Base-by-base conservation (phyloP, 2,797 vertebrate species). In the Synanceia verrucosa region DNA sequence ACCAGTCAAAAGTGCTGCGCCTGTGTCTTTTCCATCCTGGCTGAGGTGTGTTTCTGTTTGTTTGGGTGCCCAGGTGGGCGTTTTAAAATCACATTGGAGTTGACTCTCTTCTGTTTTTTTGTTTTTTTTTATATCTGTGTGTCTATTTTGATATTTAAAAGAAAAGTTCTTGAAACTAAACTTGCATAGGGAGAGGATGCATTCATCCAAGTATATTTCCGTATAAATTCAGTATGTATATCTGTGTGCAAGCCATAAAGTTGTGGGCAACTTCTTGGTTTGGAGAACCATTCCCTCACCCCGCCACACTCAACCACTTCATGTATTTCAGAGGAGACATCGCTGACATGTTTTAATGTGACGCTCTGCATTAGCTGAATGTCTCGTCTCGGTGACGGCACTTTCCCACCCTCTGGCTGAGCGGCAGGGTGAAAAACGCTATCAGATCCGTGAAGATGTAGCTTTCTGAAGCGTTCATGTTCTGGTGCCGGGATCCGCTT, bases 361-460 rank as follows among this genome's bases (percentile, higher is more conserved):
- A 79, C 74, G 82, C 61, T 63, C 28, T 16, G 74, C 65, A 65
- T 84, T 65, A 72, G 59, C 43, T 33, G 50, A 73, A 61, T 2
- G 24, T 69, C 65, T 85, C n/a, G 44, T 84, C 55, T 76, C 26
- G 0, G 50, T 33, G 46, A 59, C 59, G 47, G 62, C 69, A 23
- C 33, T 55, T 13, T 7, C 8, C 13, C 13, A 6, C 53, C 76
- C 48, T 37, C 31, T 23, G 57, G 70, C 73, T 73, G 51, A 7
- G 63, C 66, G 72, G 65, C 76, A 60, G 79, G 58, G 62, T 24
- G 14, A 76, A 79, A 82, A 76, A 65, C 44, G 56, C 2, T 28
- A 86, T 86, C 66, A 79, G 73, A 76, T 59, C 19, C 55, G 64
- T 24, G 65, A 80, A 78, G 57, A 71, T 70, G 80, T 73, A 72